A percentile compares a stretch with the other conserved stretches of the same genome.
Conservation (phyloP, 2,113 vertebrate genomes). For the Pholis gunnellus region DNA sequence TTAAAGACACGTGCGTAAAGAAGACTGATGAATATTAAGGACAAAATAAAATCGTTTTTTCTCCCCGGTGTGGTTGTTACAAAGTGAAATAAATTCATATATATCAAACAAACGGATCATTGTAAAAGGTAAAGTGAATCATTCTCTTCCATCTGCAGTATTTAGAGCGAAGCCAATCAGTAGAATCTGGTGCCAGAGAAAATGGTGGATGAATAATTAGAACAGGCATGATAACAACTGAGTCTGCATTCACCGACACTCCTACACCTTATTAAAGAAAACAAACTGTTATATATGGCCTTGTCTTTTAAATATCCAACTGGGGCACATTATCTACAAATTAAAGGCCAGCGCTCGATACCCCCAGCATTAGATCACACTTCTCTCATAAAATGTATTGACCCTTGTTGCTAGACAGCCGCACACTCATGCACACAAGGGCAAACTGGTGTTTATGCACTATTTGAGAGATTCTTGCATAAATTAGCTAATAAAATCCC, state of each 20-base stretch:
- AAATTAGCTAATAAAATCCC: conserved; percentile 6
- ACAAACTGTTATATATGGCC: conserved; percentile 42
- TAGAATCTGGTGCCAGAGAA: conserved; percentile 84
- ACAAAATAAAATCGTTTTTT: neutral
- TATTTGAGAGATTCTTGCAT: conserved; percentile 9
- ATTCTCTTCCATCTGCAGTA: conserved; percentile 65
- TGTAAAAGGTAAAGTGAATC: conserved; percentile 6
- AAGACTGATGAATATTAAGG: neutral
- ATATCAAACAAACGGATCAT: neutral
- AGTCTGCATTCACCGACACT: conserved; percentile 68
- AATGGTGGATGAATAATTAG: conserved; percentile 88
- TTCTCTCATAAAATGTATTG: conserved; percentile 70
- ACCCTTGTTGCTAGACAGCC: conserved; percentile 60
- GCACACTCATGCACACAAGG: conserved; percentile 7
- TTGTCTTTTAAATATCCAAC: conserved; percentile 56
- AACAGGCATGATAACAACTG: conserved; percentile 80
- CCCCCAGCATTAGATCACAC: conserved; percentile 67
- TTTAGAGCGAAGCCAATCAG: conserved; percentile 81
- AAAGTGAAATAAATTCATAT: neutral
- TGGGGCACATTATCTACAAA: conserved; percentile 66
- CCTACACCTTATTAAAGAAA: conserved; percentile 51
- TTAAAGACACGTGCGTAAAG: neutral
- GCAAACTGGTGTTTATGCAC: conserved; percentile 11
- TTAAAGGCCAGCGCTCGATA: conserved; percentile 68
- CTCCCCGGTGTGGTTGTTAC: neutral